phyloP scores from a whole-genome alignment of 1,140 invertebrate genomes.

The Neodiprion lecontei region DNA sequence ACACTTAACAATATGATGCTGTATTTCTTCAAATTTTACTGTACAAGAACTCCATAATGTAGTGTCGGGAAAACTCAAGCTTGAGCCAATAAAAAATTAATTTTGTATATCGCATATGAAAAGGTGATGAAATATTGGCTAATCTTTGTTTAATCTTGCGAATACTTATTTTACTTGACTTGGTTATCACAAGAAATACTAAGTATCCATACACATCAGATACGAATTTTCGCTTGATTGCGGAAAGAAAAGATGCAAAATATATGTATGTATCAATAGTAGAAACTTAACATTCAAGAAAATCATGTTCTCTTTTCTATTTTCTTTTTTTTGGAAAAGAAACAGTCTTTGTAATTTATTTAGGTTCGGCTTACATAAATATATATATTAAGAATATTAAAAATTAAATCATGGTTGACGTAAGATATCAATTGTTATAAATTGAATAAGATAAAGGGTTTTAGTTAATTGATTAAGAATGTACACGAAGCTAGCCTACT shows the following conservation, averaged over 20 bases:
- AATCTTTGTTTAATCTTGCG: no score
- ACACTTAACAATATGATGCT: constrained; percentile 8
- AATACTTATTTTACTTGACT: no score
- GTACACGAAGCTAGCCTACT: constrained; percentile 46
- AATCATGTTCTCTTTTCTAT: not conserved
- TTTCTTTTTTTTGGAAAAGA: constrained; percentile 36
- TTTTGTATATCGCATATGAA: no score
- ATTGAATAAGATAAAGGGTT: not conserved
- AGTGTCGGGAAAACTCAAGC: not conserved
- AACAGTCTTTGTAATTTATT: constrained; percentile 53
- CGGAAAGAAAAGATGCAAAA: no score
- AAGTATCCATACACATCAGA: no score
- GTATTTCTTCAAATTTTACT: constrained; percentile 12
- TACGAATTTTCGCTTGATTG: no score
- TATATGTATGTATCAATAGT: no score
- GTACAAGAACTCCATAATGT: not conserved
- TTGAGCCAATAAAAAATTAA: no score
- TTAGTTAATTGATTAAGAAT: constrained; percentile 35
- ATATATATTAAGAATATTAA: constrained; percentile 45
- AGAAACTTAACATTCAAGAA: no score
- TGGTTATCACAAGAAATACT: no score
- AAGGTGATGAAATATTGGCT: no score
- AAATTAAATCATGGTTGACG: constrained; percentile 40
- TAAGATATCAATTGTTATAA: constrained; percentile 32
- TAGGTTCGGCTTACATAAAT: constrained; percentile 45